These are phyloP conservation scores for Dolichoris vasculosae DNA, from an alignment of 1,140 invertebrate species.

Conservation along the genomic window DNA sequence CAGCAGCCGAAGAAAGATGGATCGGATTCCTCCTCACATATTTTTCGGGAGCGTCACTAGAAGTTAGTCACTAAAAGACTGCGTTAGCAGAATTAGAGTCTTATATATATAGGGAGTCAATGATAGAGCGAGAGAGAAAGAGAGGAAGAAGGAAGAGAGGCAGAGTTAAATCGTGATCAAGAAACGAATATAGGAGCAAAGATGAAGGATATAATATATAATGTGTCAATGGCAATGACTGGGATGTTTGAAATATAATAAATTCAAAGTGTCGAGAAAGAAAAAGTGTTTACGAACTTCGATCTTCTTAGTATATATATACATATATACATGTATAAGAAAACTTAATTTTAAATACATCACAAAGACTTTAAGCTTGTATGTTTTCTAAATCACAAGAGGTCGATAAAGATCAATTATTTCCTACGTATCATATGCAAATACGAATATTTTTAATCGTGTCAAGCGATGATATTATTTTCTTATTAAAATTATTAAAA, in stretches of 20 bases:
- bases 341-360: not conserved
- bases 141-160: not conserved
- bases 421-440: too few relatives aligned
- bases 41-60: conserved; percentile 45
- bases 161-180: too few relatives aligned
- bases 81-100: not conserved
- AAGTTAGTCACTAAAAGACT: too few relatives aligned
- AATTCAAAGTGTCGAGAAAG: conserved; percentile 3
- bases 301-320: not conserved
- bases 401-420: not conserved
- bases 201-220: conserved; percentile 19
- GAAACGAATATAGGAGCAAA: not conserved
- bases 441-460: too few relatives aligned
- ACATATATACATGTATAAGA: not conserved
- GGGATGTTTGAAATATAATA: conserved; percentile 8
- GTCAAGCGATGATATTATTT: too few relatives aligned
- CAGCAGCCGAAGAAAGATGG: conserved; percentile 32
- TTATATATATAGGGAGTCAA: not conserved
- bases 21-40: conserved; percentile 44
- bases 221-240: conserved; percentile 14
- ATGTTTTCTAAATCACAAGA: not conserved
- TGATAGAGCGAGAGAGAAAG: not conserved
- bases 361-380: not conserved
- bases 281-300: not conserved
- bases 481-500: too few relatives aligned